phyloP scores from a whole-genome alignment of 2,888 invertebrate species.

The Pegoplata infirma region DNA sequence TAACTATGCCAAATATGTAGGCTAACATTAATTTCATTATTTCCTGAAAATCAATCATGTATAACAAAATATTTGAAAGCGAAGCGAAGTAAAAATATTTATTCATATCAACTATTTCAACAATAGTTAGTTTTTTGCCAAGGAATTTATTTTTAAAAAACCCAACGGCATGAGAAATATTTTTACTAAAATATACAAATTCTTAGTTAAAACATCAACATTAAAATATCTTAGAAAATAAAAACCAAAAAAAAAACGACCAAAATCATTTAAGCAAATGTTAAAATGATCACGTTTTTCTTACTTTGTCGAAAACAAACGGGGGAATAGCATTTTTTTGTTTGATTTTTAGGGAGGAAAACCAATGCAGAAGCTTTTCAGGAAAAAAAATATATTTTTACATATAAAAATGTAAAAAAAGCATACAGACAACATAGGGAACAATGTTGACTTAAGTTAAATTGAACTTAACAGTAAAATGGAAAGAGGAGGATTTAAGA shows the following conservation, averaged over 20 bases:
- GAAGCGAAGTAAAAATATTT: no score
- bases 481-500: slow-evolving; percentile 58
- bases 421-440: slow-evolving; percentile 51
- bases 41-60: no score
- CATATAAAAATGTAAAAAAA: slow-evolving; percentile 65
- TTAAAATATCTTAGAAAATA: slow-evolving; percentile 57
- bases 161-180: slow-evolving; percentile 8
- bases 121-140: background rate
- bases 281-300: slow-evolving; percentile 77
- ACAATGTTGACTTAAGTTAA: slow-evolving; percentile 42
- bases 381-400: slow-evolving; percentile 39
- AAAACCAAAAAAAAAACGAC: no score
- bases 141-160: background rate
- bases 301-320: slow-evolving; percentile 21
- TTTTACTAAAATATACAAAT: slow-evolving; percentile 52
- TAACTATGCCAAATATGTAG: no score
- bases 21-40: no score
- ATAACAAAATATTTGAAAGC: no score
- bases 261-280: slow-evolving; percentile 70
- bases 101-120: no score
- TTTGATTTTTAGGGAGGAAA: slow-evolving; percentile 24
- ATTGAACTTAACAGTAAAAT: slow-evolving; percentile 65
- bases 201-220: slow-evolving; percentile 58
- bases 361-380: slow-evolving; percentile 51
- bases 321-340: slow-evolving; percentile 33